Evolutionary conservation across 2,797 vertebrate species (phyloP).

Genomic region (Acipenser ruthenus): DNA sequence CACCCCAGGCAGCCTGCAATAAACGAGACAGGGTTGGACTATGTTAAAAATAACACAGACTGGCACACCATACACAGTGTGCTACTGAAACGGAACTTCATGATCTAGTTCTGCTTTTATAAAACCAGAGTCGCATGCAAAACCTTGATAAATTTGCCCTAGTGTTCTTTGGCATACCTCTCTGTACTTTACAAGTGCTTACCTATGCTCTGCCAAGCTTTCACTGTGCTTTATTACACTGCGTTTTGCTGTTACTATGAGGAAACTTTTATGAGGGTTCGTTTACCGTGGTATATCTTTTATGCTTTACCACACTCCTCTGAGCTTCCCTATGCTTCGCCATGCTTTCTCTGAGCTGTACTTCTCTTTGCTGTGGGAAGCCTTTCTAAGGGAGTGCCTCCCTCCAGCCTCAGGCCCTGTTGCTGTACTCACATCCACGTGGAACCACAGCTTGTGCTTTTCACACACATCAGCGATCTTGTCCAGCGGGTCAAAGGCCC

Average conservation of each 20-base stretch:
- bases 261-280: too few relatives aligned
- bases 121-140: neutral
- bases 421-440: constrained; percentile 68
- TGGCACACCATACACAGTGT: neutral
- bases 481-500: constrained; percentile 73
- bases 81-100: neutral
- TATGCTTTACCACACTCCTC: neutral
- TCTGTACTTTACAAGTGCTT: neutral
- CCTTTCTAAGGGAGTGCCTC: too few relatives aligned
- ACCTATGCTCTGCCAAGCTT: neutral
- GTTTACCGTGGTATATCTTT: neutral
- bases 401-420: neutral
- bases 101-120: neutral
- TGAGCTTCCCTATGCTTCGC: neutral
- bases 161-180: neutral
- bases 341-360: neutral
- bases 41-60: neutral
- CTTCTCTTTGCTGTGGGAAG: neutral
- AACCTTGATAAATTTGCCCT: neutral
- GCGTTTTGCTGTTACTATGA: too few relatives aligned
- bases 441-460: constrained; percentile 73
- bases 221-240: neutral
- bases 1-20: constrained; percentile 79
- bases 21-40: constrained; percentile 10
- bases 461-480: constrained; percentile 69